A percentile compares a stretch with the other conserved stretches of the same genome.
phyloP scores from a whole-genome alignment of 2,888 invertebrate species.

The Cataglyphis cursor region DNA sequence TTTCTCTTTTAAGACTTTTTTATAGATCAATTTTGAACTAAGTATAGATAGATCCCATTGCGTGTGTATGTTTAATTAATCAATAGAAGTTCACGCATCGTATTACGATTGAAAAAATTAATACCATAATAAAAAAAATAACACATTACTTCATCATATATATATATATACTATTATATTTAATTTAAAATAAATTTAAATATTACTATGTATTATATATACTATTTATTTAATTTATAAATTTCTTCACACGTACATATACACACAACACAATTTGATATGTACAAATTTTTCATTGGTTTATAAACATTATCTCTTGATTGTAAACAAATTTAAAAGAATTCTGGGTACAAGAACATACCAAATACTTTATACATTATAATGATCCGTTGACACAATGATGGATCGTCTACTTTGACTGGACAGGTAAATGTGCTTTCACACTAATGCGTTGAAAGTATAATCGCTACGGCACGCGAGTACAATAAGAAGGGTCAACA shows the following conservation, averaged over 20 bases:
- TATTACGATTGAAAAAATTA: neutral
- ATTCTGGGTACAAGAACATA: constrained; percentile 57
- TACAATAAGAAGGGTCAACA: constrained; percentile 71
- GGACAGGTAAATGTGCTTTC: constrained; percentile 76
- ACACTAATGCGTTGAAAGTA: constrained; percentile 74
- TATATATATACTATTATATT: neutral
- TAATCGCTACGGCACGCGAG: constrained; percentile 73
- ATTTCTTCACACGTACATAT: neutral
- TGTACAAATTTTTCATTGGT: neutral
- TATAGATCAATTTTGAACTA: neutral
- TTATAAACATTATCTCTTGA: constrained; percentile 46
- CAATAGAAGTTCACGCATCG: neutral
- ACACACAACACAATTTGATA: neutral
- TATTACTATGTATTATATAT: neutral
- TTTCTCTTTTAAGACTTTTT: neutral
- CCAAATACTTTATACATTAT: constrained; percentile 66
- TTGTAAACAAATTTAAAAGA: constrained; percentile 38
- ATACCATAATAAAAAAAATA: neutral
- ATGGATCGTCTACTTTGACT: constrained; percentile 82
- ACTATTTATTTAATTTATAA: constrained; percentile 5
- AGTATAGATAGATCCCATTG: neutral
- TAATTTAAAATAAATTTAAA: neutral
- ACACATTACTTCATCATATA: too few species aligned
- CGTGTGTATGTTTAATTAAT: neutral
- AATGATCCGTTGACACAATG: constrained; percentile 84